These are phyloP conservation scores for Chrysogorgia sp. DNA, from an alignment of 92 coral and sea anemone genomes.

Conservation along the genomic window DNA sequence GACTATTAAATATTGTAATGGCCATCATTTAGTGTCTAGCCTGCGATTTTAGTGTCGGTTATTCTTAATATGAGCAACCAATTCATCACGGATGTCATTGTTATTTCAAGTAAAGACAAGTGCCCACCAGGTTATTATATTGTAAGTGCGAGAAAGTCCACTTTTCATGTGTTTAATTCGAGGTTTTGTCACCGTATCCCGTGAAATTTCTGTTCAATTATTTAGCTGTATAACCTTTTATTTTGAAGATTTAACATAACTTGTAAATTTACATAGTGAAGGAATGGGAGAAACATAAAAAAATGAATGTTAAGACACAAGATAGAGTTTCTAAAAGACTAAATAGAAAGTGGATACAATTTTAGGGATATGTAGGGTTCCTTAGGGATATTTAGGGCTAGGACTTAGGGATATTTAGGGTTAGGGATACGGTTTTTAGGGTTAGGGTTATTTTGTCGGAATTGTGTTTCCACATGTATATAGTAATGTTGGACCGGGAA, in stretches of 20 bases:
- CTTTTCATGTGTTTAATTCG: background rate
- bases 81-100: constrained; percentile 75
- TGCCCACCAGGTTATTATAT: constrained; percentile 74
- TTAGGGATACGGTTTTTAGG: no score
- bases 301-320: no score
- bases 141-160: constrained; percentile 54
- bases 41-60: no score
- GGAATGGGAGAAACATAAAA: background rate
- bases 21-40: background rate
- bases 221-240: background rate
- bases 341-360: no score
- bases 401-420: no score
- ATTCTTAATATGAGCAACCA: constrained; percentile 27
- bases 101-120: constrained; percentile 77
- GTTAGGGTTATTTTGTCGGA: no score
- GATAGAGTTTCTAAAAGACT: no score
- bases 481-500: no score
- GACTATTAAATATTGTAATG: background rate
- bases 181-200: background rate
- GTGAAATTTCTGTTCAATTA: background rate
- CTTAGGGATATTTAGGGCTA: no score
- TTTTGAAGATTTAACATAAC: background rate
- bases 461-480: no score
- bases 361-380: no score
- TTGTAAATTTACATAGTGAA: background rate